Conservation (phyloP, 2,113 vertebrate species). For the Myiagra hebetior region DNA sequence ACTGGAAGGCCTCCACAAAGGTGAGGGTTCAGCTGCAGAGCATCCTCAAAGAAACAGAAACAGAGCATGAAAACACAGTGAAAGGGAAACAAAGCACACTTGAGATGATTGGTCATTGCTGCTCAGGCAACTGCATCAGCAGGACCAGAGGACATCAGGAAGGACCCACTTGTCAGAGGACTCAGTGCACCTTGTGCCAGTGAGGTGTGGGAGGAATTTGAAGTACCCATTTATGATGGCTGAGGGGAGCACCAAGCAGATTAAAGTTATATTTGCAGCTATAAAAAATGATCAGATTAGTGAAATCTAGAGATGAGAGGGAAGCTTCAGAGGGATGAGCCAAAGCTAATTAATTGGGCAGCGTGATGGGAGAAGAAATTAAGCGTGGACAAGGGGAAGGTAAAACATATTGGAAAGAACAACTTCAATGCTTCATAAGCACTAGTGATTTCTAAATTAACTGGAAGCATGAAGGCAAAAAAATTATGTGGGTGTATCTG, state of each 20-base stretch:
- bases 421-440: neutral
- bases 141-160: neutral
- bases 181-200: fast-evolving
- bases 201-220: neutral
- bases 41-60: neutral
- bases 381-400: constrained; percentile 16
- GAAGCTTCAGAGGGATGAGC: neutral
- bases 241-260: neutral
- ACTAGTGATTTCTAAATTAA: constrained; percentile 49
- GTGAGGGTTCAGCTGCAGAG: neutral
- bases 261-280: constrained; percentile 9
- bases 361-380: constrained; percentile 11
- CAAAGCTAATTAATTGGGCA: constrained; percentile 51
- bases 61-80: neutral
- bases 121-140: fast-evolving
- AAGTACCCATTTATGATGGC: neutral
- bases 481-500: constrained; percentile 45
- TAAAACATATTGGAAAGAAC: constrained; percentile 50
- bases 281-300: constrained; percentile 12
- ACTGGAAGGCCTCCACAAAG: neutral
- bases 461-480: constrained; percentile 5
- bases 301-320: neutral
- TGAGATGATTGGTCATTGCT: neutral
- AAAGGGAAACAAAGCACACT: neutral
- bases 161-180: neutral